phyloP scores from a whole-genome alignment of 1,140 invertebrate species.

The Micrasema minimum region DNA sequence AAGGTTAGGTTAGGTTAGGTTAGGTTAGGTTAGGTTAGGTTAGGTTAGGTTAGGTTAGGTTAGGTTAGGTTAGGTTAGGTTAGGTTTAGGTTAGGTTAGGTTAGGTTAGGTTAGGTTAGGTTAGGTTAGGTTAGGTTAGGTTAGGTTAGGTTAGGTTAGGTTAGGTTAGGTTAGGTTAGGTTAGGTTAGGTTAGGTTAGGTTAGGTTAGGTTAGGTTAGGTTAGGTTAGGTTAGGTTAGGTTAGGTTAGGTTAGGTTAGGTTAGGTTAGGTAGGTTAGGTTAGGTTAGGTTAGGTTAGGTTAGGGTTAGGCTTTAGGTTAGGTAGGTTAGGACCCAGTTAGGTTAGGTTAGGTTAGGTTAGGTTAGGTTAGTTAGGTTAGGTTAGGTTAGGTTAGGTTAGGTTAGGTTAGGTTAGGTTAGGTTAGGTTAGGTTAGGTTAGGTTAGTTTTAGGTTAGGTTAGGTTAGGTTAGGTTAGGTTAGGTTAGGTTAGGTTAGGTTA shows the following conservation, averaged over 20 bases:
- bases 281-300: slow-evolving; percentile 57
- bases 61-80: too few species aligned
- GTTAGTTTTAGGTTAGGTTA: slow-evolving; percentile 52
- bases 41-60: slow-evolving; percentile 48
- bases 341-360: too few species aligned
- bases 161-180: slow-evolving; percentile 49
- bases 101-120: slow-evolving; percentile 44
- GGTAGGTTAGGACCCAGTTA: slow-evolving; percentile 45
- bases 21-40: slow-evolving; percentile 40
- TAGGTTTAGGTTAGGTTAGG: too few species aligned
- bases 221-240: slow-evolving; percentile 51
- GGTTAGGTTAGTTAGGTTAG: too few species aligned
- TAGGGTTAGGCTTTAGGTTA: slow-evolving; percentile 53
- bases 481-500: slow-evolving; percentile 58
- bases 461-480: slow-evolving; percentile 55
- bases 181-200: slow-evolving; percentile 49
- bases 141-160: slow-evolving; percentile 52
- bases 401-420: slow-evolving; percentile 35
- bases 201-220: slow-evolving; percentile 40
- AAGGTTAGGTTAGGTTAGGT: too few species aligned
- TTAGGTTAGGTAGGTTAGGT: slow-evolving; percentile 55
- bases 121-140: slow-evolving; percentile 41
- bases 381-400: slow-evolving; percentile 56
- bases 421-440: slow-evolving; percentile 38
- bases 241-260: too few species aligned